phyloP scores from a whole-genome alignment of 1,140 invertebrate genomes.

The Aleiodes sp. region DNA sequence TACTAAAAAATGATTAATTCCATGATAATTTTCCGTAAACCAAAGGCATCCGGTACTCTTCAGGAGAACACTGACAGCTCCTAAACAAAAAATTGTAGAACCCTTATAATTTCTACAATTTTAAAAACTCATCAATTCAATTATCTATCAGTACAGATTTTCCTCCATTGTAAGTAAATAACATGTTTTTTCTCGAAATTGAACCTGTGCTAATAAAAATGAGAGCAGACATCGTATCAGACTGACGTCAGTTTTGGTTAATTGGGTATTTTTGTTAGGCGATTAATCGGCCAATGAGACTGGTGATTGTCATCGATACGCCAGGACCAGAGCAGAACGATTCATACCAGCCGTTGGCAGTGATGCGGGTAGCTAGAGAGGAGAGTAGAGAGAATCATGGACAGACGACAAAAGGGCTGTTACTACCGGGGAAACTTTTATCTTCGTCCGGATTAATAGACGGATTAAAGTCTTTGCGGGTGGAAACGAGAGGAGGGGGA shows the following conservation, averaged over 20 bases:
- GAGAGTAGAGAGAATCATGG: constrained; percentile 28
- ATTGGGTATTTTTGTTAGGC: background rate
- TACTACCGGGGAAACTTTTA: constrained; percentile 63
- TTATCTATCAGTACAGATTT: background rate
- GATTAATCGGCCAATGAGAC: constrained; percentile 25
- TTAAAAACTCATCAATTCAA: background rate
- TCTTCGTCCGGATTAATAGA: constrained; percentile 64
- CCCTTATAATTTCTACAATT: too few relatives aligned
- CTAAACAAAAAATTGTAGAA: too few relatives aligned
- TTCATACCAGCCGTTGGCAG: constrained; percentile 27
- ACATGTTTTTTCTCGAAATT: too few relatives aligned
- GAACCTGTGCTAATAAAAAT: too few relatives aligned
- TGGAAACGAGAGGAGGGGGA: constrained; percentile 28
- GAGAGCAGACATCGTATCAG: too few relatives aligned
- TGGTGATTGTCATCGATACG: constrained; percentile 30
- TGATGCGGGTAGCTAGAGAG: constrained; percentile 32
- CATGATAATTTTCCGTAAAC: too few relatives aligned
- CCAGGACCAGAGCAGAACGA: constrained; percentile 19
- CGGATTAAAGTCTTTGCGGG: constrained; percentile 66
- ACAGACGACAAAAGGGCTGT: constrained; percentile 62
- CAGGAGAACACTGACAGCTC: too few relatives aligned
- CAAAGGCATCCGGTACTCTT: too few relatives aligned
- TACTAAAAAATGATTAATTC: too few relatives aligned
- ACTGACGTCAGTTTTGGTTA: background rate
- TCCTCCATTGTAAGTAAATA: background rate